Conservation (phyloP, 2,888 invertebrate genomes). For the Trichopoda pennipes region DNA sequence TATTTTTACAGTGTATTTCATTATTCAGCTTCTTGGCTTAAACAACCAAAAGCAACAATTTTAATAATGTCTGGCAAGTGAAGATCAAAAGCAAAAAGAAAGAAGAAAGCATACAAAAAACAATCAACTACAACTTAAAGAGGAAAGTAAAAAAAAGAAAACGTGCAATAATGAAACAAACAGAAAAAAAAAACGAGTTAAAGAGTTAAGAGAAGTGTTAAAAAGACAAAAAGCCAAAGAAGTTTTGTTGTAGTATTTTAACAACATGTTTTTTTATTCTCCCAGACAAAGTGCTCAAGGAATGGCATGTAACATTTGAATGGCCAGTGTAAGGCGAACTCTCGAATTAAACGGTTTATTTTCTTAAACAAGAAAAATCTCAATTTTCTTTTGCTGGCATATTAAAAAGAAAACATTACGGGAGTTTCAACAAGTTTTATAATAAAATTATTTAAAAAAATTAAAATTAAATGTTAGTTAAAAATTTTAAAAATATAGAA, state of each 20-base stretch:
- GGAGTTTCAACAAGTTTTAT: conserved; percentile 5
- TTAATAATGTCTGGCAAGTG: conserved; percentile 57
- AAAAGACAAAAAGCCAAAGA: conserved; percentile 61
- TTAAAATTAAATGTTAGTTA: conserved; percentile 17
- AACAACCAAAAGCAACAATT: conserved; percentile 23
- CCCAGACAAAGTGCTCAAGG: conserved; percentile 76
- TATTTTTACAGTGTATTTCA: conserved; percentile 39
- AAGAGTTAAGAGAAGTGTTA: conserved; percentile 55
- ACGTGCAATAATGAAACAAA: conserved; percentile 44
- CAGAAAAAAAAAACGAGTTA: neutral
- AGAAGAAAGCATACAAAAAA: conserved; percentile 51
- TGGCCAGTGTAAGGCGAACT: conserved; percentile 79
- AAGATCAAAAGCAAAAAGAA: conserved; percentile 59
- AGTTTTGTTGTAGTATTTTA: conserved; percentile 54
- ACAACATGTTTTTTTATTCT: conserved; percentile 19
- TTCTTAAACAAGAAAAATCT: conserved; percentile 11
- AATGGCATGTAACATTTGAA: conserved; percentile 78
- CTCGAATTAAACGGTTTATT: conserved; percentile 79
- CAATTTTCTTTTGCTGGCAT: neutral
- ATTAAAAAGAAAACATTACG: conserved; percentile 29
- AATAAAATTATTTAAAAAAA: conserved; percentile 8
- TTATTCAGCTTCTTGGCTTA: conserved; percentile 48
- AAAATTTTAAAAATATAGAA: neutral
- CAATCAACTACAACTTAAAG: conserved; percentile 14
- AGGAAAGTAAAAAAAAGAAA: conserved; percentile 56